Percentiles rank a stretch among this genome's conserved stretches.
These are phyloP conservation scores for Triplophysa dalaica DNA, from an alignment of 2,113 vertebrate species.

Conservation along the genomic window DNA sequence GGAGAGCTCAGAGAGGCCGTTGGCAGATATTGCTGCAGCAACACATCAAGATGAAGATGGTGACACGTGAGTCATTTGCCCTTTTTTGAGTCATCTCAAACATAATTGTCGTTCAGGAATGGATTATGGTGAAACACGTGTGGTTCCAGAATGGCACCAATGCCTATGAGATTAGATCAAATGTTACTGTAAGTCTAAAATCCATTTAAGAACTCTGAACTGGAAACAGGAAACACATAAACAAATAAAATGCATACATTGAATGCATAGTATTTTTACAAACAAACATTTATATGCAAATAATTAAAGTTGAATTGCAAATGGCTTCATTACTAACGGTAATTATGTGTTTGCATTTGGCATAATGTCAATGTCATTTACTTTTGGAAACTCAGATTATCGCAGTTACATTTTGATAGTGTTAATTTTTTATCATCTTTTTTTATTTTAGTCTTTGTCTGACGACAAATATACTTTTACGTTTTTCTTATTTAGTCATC, in stretches of 20 bases:
- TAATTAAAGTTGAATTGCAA: neutral
- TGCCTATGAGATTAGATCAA: neutral
- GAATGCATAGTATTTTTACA: too few relatives aligned
- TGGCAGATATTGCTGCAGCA: conserved; percentile 63
- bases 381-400: conserved; percentile 21
- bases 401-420: neutral
- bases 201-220: too few relatives aligned
- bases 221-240: too few relatives aligned
- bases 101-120: conserved; percentile 11
- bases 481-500: too few relatives aligned
- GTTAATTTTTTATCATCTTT: too few relatives aligned
- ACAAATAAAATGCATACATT: too few relatives aligned
- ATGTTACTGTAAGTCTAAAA: too few relatives aligned
- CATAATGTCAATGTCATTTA: neutral
- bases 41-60: conserved; percentile 78
- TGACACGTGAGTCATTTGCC: conserved; percentile 75
- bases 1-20: conserved; percentile 47
- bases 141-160: neutral
- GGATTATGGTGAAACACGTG: neutral
- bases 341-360: neutral
- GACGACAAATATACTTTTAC: too few relatives aligned
- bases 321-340: neutral
- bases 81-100: neutral
- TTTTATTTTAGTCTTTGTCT: too few relatives aligned
- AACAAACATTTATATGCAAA: too few relatives aligned